Conservation (phyloP, 2,113 vertebrate genomes). For the Gymnarchus niloticus region DNA sequence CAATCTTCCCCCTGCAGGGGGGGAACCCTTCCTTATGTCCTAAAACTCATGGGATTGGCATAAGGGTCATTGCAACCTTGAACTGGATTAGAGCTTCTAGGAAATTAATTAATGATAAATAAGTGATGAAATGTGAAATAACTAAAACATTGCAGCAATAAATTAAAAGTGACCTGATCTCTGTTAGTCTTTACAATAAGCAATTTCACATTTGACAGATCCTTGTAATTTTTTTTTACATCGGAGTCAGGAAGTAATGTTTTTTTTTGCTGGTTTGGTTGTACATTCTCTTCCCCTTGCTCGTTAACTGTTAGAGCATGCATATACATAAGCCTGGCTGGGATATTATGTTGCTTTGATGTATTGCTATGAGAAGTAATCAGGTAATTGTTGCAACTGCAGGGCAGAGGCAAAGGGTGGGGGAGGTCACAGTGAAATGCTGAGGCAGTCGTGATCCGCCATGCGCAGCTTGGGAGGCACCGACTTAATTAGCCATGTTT, state of each 20-base stretch:
- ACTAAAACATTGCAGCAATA: neutral
- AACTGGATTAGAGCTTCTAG: neutral
- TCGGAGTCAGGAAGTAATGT: neutral
- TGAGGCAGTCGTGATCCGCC: neutral
- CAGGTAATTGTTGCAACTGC: conserved; percentile 18
- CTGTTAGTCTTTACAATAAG: neutral
- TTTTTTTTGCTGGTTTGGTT: neutral
- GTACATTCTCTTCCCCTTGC: neutral
- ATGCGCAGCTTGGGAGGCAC: neutral
- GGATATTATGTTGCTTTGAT: neutral
- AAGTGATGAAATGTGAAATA: neutral
- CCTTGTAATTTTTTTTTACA: neutral
- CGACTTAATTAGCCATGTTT: conserved; percentile 16
- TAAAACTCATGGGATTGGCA: neutral
- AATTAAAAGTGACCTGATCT: conserved; percentile 6
- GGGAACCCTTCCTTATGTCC: neutral
- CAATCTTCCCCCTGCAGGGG: neutral
- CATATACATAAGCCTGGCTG: neutral
- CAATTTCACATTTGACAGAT: neutral
- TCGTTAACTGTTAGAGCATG: neutral
- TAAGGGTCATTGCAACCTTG: neutral
- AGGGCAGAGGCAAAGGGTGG: neutral
- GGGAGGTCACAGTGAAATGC: neutral
- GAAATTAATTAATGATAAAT: neutral
- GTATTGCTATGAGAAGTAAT: conserved; percentile 17